phyloP scores from a whole-genome alignment of 2,113 vertebrate species.

The Spea bombifrons region DNA sequence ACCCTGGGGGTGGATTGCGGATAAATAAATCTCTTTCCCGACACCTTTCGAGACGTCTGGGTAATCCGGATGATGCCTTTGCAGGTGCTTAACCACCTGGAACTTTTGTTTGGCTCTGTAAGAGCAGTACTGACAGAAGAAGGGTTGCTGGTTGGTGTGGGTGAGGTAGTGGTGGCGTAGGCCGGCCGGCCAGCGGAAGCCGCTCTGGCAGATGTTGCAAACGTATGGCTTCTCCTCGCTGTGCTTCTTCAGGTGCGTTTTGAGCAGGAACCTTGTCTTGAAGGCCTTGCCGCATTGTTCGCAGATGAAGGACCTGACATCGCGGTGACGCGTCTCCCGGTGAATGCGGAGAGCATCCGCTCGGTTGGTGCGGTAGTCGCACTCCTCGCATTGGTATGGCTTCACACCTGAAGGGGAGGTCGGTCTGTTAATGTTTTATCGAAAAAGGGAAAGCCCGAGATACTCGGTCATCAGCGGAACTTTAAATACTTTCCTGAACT shows the following conservation, averaged over 20 bases:
- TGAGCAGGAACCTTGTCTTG: constrained; percentile 90
- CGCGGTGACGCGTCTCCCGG: constrained; percentile 82
- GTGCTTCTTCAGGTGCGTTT: constrained; percentile 91
- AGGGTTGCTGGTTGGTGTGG: constrained; percentile 88
- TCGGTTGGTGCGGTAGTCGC: constrained; percentile 88
- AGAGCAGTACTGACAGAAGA: constrained; percentile 84
- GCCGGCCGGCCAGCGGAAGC: constrained; percentile 92
- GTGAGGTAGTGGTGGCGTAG: constrained; percentile 92
- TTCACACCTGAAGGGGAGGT: constrained; percentile 75
- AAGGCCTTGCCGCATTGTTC: constrained; percentile 97
- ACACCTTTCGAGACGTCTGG: constrained; percentile 74
- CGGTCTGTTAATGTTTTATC: no score
- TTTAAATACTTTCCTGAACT: no score
- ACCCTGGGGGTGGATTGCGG: constrained; percentile 69
- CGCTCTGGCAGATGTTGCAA: constrained; percentile 79
- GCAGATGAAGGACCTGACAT: constrained; percentile 85
- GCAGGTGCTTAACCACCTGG: constrained; percentile 87
- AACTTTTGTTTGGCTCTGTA: constrained; percentile 96
- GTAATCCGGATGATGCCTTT: constrained; percentile 76
- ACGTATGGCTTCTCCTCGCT: constrained; percentile 81
- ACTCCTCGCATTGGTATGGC: constrained; percentile 81
- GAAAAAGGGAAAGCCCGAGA: no score
- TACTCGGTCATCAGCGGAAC: no score
- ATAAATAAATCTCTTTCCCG: constrained; percentile 71
- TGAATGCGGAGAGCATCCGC: constrained; percentile 87